Percentiles rank a stretch among this genome's conserved stretches.
Conservation (phyloP, 2,888 invertebrate genomes). For the Drosophila antonietae region DNA sequence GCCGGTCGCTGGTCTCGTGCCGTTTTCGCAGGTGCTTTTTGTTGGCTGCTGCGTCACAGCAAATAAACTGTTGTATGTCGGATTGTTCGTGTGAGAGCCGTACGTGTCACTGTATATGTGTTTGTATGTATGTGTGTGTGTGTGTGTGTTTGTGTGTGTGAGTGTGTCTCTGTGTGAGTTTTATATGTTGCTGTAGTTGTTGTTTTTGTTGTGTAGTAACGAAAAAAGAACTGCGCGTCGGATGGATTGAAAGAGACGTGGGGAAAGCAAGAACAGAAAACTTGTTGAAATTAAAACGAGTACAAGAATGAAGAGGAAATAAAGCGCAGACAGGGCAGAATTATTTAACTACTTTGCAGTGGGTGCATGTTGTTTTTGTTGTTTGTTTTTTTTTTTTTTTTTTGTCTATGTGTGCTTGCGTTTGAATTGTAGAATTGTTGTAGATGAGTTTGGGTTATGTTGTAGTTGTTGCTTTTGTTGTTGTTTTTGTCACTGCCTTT, state of each 20-base stretch:
- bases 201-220: constrained; percentile 65
- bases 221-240: constrained; percentile 78
- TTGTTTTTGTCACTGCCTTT: constrained; percentile 31
- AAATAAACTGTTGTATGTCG: constrained; percentile 35
- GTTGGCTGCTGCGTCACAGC: constrained; percentile 48
- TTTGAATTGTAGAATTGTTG: constrained; percentile 4
- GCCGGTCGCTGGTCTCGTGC: constrained; percentile 66
- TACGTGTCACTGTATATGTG: constrained; percentile 21
- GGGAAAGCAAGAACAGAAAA: constrained; percentile 73
- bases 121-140: constrained; percentile 4
- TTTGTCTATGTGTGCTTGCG: constrained; percentile 11
- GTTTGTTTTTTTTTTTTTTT: constrained; percentile 38
- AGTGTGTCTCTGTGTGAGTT: constrained; percentile 20
- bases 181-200: constrained; percentile 29
- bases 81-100: constrained; percentile 21
- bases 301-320: constrained; percentile 70
- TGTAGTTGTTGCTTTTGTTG: constrained; percentile 21
- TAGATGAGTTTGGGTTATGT: constrained; percentile 24
- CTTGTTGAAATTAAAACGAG: constrained; percentile 77
- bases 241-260: constrained; percentile 51
- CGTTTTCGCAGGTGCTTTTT: constrained; percentile 59
- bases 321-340: constrained; percentile 82
- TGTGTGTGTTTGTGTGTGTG: constrained; percentile 11
- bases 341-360: constrained; percentile 80
- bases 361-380: constrained; percentile 72